Base-by-base conservation (phyloP, 2,797 vertebrate genomes). In the Typhlichthys subterraneus region DNA sequence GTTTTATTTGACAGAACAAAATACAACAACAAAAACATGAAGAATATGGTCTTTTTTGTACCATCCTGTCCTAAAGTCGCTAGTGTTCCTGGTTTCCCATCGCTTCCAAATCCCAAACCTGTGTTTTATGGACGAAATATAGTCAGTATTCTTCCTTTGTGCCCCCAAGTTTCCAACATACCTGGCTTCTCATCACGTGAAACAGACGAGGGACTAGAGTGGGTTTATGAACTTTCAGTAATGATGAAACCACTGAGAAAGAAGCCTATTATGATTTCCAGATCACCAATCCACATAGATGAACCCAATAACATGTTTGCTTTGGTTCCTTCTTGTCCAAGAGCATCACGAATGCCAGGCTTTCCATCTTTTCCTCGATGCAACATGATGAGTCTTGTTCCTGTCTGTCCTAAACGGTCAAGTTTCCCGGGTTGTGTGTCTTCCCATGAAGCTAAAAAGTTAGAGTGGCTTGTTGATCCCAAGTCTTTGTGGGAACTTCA, bases 51-150 rank as follows among this genome's bases (percentile, higher is more conserved):
- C 65, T 70, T 54, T 14, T 56, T 61, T 67, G 74, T 81, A 12
- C 79, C 79, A 42, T 78, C 80, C 14, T 90, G 85, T 71, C 84
- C 87, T 13, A 78, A 77, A 79, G 12, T 58, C 4, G 69, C 89
- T 59, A 49, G 29, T 53, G 49, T 80, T 57, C 66, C 66, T 48
- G 89, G 87, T 69, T 86, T 88, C n/a, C 82, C 87, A 62, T 81
- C 75, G 17, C 58, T 83, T 63, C 76, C 80, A 33, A 55, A 74
- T 62, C 67, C 82, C 10, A 65, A 58, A 70, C 19, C 12, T 2
- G 46, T 72, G 1, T 63, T 65, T 75, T 64, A 61, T 65, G 50
- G 23, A 4, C 5, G 4, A 29, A 83, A 83, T 72, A 8, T 65
- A 11, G 62, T 85, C 17, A 82, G 45, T 17, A 63, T 85, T 2